phyloP scores from a whole-genome alignment of 2,113 vertebrate genomes.

The Chinchilla lanigera region DNA sequence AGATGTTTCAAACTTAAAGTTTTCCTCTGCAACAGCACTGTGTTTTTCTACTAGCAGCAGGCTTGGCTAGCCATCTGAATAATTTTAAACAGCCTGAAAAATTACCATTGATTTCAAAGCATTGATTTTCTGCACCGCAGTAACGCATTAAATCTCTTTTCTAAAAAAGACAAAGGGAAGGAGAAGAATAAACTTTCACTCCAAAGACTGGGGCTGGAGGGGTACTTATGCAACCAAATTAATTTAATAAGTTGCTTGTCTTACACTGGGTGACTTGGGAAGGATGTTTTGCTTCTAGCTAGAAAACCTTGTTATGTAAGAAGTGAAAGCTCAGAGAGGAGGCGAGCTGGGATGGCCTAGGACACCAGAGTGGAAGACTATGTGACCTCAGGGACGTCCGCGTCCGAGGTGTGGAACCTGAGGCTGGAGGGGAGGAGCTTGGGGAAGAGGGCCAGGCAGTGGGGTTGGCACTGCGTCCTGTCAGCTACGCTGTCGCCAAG shows the following conservation, averaged over 20 bases:
- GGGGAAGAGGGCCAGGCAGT: neutral
- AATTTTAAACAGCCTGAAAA: constrained; percentile 84
- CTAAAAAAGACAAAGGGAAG: constrained; percentile 74
- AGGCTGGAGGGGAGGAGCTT: neutral
- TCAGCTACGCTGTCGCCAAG: neutral
- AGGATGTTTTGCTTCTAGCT: constrained; percentile 43
- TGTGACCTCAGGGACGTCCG: neutral
- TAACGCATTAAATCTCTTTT: constrained; percentile 79
- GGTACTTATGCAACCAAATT: constrained; percentile 53
- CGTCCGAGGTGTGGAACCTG: rapidly evolving
- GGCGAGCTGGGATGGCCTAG: rapidly evolving
- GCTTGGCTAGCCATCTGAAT: constrained; percentile 55
- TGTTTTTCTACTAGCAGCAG: constrained; percentile 64
- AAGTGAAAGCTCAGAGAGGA: constrained; percentile 18
- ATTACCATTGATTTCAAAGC: constrained; percentile 84
- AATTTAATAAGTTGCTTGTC: constrained; percentile 51
- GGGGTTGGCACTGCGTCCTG: neutral
- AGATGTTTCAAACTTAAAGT: constrained; percentile 61
- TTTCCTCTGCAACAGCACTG: constrained; percentile 61
- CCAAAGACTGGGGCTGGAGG: neutral
- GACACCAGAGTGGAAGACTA: no score
- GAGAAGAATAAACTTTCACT: constrained; percentile 62
- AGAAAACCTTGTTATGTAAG: constrained; percentile 41
- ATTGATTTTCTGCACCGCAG: constrained; percentile 84
- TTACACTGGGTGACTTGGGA: neutral